Evolutionary conservation across 2,888 invertebrate species (phyloP).

Genomic region (Drosophila macrospina): DNA sequence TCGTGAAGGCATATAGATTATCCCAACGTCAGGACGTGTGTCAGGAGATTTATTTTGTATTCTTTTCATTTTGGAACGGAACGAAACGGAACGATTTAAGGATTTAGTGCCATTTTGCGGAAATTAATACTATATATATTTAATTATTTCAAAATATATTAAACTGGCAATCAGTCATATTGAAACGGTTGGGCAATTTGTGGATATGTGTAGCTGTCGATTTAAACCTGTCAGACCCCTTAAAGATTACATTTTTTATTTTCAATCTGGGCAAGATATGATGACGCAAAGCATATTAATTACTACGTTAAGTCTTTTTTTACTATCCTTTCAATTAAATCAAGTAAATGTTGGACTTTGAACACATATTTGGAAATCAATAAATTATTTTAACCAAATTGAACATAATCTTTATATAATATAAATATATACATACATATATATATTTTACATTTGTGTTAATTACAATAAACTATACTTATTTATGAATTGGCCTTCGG

Average conservation of each 20-base stretch:
- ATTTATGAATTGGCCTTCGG: conserved; percentile 50
- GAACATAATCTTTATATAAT: conserved; percentile 59
- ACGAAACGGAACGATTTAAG: conserved; percentile 61
- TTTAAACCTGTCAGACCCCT: conserved; percentile 56
- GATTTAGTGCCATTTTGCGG: conserved; percentile 77
- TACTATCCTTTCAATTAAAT: conserved; percentile 55
- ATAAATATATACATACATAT: conserved; percentile 32
- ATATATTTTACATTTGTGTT: conserved; percentile 42
- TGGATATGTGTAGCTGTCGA: conserved; percentile 39
- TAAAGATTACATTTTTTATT: conserved; percentile 53
- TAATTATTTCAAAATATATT: conserved; percentile 23
- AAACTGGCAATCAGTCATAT: conserved; percentile 46
- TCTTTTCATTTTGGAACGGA: conserved; percentile 50
- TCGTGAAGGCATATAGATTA: conserved; percentile 7
- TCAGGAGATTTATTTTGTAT: conserved; percentile 25
- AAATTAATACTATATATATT: conserved; percentile 62
- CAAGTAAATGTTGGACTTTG: conserved; percentile 56
- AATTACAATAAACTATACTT: conserved; percentile 61
- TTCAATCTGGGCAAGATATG: conserved; percentile 55
- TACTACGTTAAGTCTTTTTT: conserved; percentile 69
- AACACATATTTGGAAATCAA: conserved; percentile 67
- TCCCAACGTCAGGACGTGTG: neutral
- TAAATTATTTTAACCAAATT: conserved; percentile 79
- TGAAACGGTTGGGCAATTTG: conserved; percentile 41
- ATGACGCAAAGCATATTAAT: conserved; percentile 44